Evolutionary conservation across 2,113 vertebrate genomes (phyloP), one percentile per base, ranked within the genome.

Genomic region (Lasiurus borealis): DNA sequence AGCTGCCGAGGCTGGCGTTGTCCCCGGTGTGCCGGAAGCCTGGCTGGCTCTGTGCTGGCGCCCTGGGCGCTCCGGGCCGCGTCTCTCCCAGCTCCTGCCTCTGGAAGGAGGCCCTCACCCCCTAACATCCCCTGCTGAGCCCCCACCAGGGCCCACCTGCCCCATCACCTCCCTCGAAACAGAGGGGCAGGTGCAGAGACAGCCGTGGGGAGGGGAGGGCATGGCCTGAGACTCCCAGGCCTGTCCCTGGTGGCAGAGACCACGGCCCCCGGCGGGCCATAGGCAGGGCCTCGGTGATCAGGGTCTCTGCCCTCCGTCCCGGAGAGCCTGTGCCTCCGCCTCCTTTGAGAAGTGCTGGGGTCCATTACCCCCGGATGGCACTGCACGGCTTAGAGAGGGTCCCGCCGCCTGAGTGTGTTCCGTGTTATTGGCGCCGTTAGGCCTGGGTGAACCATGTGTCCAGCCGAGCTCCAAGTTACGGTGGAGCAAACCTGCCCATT

Each of bases 151-250:
- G n/a, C 15, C 59, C 27, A 14, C 25, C 77, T n/a, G 9, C 16
- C 50, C 0, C 40, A 0, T 6, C 8, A 3, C 69, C 25, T 1
- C 34, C 27, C 76, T 50, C 29, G 0, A 1, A 34, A 36, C n/a
- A 9, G 27, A 72, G 40, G 40, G 64, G 1, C 12, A 8, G 21
- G 25, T 4, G 23, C n/a, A 14, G 23, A 36, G 44, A 2, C 2
- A 14, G n/a, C 27, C 19, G 31, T 25, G 9, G 7, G 50, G 13
- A 62, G 31, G 25, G 1, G 3, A 0, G 18, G 23, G 2, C 14
- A 0, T 10, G 0, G 3, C 8, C 31, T 15, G 73, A 4, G 4
- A 34, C 27, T 6, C 14, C 64, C 64, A 15, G 64, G 64, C 29
- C 64, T 31, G 40, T 1, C 8, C 11, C 14, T 7, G 13, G 29